These are phyloP conservation scores for Ametastegia equiseti DNA, from an alignment of 2,888 invertebrate species.

Conservation along the genomic window DNA sequence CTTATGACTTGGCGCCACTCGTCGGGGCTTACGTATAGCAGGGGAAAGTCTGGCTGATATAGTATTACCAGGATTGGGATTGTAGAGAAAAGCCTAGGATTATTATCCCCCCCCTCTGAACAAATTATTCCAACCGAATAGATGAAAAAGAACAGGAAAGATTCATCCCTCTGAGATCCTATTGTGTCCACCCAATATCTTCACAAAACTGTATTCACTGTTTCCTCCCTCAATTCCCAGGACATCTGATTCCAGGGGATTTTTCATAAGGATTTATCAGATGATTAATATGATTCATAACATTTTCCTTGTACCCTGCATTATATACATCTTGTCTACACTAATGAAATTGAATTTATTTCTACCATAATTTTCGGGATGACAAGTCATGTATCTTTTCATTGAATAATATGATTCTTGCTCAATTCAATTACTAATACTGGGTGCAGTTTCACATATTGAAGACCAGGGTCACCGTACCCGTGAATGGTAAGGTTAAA, in stretches of 20 bases:
- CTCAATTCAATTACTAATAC: constrained; percentile 1
- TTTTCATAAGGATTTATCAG: not conserved
- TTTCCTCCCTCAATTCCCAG: not conserved
- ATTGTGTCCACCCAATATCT: constrained; percentile 19
- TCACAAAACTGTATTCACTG: not conserved
- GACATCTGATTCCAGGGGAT: not conserved
- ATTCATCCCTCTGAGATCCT: not conserved
- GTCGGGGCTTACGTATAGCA: not conserved
- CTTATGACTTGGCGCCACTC: constrained; percentile 7
- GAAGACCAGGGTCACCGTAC: not conserved
- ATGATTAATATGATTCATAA: not conserved
- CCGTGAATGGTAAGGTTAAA: constrained; percentile 16
- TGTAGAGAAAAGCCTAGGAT: constrained; percentile 23
- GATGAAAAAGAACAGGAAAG: not conserved
- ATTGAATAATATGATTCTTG: not conserved
- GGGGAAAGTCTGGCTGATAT: not conserved
- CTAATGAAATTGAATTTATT: too few relatives aligned
- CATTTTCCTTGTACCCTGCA: not conserved
- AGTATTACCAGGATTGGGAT: constrained; percentile 32
- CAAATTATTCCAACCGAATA: constrained; percentile 21
- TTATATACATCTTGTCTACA: too few relatives aligned
- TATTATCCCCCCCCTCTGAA: constrained; percentile 34
- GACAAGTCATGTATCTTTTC: not conserved
- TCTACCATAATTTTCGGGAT: not conserved
- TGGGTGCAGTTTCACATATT: not conserved